Percentiles rank a stretch among this genome's conserved stretches.
These are phyloP conservation scores for Nycteola revayana DNA, from an alignment of 2,888 invertebrate genomes.

Conservation along the genomic window DNA sequence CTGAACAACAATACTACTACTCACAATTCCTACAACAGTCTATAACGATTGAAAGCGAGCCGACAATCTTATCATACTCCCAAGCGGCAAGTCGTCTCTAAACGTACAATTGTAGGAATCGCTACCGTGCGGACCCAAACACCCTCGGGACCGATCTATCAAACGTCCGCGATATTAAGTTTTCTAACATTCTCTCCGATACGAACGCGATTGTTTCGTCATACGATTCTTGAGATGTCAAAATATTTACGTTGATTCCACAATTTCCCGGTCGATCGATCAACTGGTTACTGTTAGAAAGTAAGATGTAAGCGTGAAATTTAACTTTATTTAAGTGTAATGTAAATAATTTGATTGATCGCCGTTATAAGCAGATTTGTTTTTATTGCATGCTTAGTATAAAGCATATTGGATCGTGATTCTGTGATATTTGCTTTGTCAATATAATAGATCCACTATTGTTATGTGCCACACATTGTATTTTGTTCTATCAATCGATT, in stretches of 20 bases:
- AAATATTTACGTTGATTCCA: constrained; percentile 74
- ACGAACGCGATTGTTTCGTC: constrained; percentile 72
- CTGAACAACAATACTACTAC: too few relatives aligned
- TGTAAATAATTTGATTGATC: constrained; percentile 37
- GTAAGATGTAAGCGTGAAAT: constrained; percentile 66
- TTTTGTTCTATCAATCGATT: too few relatives aligned
- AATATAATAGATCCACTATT: too few relatives aligned
- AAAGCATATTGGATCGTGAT: constrained; percentile 19
- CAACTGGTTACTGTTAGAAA: constrained; percentile 48
- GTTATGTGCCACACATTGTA: too few relatives aligned
- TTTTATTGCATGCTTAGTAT: constrained; percentile 22
- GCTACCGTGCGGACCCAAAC: constrained; percentile 54
- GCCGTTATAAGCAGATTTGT: constrained; percentile 27
- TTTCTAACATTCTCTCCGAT: constrained; percentile 58
- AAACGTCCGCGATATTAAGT: constrained; percentile 67
- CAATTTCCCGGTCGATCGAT: constrained; percentile 76
- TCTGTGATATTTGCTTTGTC: constrained; percentile 12
- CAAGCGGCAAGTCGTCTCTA: constrained; percentile 43
- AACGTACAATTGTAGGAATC: constrained; percentile 43
- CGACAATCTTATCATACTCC: constrained; percentile 30
- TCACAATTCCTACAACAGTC: too few relatives aligned
- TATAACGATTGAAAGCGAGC: constrained; percentile 1
- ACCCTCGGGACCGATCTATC: constrained; percentile 75
- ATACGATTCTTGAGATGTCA: constrained; percentile 71
- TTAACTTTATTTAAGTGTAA: constrained; percentile 63